phyloP scores from a whole-genome alignment of 2,888 invertebrate species.

The Ryuthela nishihirai region DNA sequence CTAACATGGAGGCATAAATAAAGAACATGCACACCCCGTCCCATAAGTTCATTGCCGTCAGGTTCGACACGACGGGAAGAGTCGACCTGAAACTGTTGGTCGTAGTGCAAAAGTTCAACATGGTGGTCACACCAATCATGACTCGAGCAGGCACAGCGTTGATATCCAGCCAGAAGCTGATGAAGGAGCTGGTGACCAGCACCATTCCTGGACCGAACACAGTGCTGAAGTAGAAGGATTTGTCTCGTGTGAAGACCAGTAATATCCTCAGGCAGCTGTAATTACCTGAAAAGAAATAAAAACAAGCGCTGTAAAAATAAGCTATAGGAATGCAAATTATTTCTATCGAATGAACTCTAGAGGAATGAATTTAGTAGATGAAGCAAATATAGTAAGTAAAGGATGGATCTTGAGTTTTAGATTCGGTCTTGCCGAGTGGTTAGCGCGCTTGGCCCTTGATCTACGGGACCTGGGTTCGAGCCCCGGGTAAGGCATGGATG shows the following conservation, averaged over 20 bases:
- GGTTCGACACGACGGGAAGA: constrained; percentile 86
- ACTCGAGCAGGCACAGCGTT: constrained; percentile 94
- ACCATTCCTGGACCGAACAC: constrained; percentile 96
- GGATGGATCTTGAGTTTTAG: no score
- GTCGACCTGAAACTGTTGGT: constrained; percentile 57
- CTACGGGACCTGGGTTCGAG: no score
- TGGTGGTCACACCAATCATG: constrained; percentile 96
- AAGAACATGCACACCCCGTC: constrained; percentile 88
- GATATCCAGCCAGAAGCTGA: constrained; percentile 97
- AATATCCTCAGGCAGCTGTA: constrained; percentile 94
- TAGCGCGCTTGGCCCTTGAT: no score
- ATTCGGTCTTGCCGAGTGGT: no score
- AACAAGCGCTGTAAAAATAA: no score
- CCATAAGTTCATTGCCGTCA: constrained; percentile 96
- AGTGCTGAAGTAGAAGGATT: constrained; percentile 95
- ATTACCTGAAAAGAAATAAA: constrained; percentile 51
- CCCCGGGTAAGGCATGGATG: no score
- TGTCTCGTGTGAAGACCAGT: constrained; percentile 88
- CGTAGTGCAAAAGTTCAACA: constrained; percentile 97
- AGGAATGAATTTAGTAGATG: no score
- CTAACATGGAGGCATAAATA: constrained; percentile 88
- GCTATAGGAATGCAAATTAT: no score
- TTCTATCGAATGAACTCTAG: no score
- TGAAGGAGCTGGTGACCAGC: constrained; percentile 93
- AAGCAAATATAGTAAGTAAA: no score